phyloP scores from a whole-genome alignment of 2,888 invertebrate species.

The Drosophila sordidula region DNA sequence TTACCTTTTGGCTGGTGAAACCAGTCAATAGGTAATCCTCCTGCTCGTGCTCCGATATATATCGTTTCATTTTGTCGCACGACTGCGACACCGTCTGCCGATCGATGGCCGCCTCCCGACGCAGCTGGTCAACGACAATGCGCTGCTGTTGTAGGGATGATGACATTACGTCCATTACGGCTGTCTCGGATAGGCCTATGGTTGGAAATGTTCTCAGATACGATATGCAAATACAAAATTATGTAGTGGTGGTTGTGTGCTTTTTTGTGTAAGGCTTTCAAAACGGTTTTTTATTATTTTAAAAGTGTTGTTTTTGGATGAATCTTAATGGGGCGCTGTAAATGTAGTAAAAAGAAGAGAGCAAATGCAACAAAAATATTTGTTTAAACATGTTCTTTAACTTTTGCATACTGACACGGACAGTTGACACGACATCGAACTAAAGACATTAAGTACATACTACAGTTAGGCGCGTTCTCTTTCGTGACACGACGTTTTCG shows the following conservation, averaged over 20 bases:
- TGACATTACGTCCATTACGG: conserved; percentile 97
- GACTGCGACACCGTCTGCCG: conserved; percentile 95
- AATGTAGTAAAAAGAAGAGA: conserved; percentile 59
- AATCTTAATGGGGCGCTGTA: conserved; percentile 42
- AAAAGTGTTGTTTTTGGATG: conserved; percentile 31
- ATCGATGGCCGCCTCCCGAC: conserved; percentile 95
- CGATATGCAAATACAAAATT: conserved; percentile 63
- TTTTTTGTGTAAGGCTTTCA: conserved; percentile 16
- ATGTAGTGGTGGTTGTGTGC: conserved; percentile 61
- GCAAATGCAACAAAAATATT: conserved; percentile 43
- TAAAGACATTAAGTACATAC: conserved; percentile 26
- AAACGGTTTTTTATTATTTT: background rate
- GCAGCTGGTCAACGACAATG: conserved; percentile 95
- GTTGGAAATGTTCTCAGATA: conserved; percentile 85
- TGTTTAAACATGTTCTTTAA: conserved; percentile 35
- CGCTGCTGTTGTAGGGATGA: conserved; percentile 96
- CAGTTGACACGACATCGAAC: conserved; percentile 42
- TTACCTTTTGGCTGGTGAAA: conserved; percentile 97
- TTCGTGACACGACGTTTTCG: background rate
- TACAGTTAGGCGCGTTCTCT: background rate
- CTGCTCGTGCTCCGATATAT: conserved; percentile 95
- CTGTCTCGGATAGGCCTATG: conserved; percentile 95
- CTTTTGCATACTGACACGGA: conserved; percentile 27
- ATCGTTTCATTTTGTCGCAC: conserved; percentile 97
- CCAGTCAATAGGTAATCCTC: conserved; percentile 97